A percentile compares a stretch with the other conserved stretches of the same genome.
phyloP scores from a whole-genome alignment of 2,797 vertebrate species.

The Hapalemur alaotrensis region DNA sequence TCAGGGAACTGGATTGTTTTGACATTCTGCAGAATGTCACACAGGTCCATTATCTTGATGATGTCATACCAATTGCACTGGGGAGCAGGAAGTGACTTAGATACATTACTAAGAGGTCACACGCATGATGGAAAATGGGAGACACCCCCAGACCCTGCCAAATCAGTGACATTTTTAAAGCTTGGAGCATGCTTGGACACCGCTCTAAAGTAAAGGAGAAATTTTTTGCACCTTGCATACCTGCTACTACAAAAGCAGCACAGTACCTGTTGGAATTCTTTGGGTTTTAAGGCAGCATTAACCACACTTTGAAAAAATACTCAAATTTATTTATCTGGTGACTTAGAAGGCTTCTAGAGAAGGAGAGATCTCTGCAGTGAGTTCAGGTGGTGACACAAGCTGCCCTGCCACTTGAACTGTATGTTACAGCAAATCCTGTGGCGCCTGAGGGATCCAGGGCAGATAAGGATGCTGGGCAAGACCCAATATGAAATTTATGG shows the following conservation, averaged over 20 bases:
- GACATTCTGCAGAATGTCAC: not conserved
- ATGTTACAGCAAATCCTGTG: not conserved
- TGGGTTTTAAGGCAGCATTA: not conserved
- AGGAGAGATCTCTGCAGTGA: not conserved
- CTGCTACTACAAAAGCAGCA: not conserved
- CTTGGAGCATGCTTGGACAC: not conserved
- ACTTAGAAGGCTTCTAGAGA: not conserved
- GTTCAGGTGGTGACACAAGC: not conserved
- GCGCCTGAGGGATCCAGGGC: no score
- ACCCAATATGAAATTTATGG: not conserved
- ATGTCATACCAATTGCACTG: not conserved
- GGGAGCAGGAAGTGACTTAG: not conserved
- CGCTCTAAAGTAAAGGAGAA: not conserved
- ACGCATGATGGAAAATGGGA: not conserved
- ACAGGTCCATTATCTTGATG: not conserved
- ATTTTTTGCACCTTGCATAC: not conserved
- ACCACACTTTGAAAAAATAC: not conserved
- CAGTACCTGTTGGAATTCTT: not conserved
- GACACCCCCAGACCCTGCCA: not conserved
- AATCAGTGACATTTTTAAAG: slow-evolving; percentile 3
- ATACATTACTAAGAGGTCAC: not conserved
- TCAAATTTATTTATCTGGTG: not conserved
- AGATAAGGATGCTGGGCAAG: not conserved
- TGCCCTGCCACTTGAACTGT: not conserved
- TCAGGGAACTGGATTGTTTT: not conserved